phyloP scores from a whole-genome alignment of 2,113 vertebrate species.

The Ageneiosus marmoratus region DNA sequence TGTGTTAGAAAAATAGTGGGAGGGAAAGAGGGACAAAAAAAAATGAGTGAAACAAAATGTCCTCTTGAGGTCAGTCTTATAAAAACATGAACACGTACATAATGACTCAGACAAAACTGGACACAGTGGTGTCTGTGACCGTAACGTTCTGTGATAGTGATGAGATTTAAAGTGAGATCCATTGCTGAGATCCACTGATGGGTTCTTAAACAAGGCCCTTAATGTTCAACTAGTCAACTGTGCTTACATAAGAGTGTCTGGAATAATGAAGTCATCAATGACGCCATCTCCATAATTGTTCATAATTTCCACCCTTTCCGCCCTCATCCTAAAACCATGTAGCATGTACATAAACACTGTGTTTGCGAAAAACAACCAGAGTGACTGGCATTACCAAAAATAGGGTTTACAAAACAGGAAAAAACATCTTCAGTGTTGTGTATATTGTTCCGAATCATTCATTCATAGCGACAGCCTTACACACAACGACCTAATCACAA shows the following conservation, averaged over 20 bases:
- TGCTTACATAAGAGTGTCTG: background rate
- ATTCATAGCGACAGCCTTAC: background rate
- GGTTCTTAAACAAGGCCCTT: background rate
- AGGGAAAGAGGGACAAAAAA: constrained; percentile 1
- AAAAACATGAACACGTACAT: background rate
- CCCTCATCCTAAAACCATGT: background rate
- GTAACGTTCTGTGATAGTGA: background rate
- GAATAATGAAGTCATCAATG: background rate
- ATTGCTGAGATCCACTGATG: background rate
- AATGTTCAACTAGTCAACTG: background rate
- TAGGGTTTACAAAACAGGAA: background rate
- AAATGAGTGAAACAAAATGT: background rate
- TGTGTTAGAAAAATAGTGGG: constrained; percentile 15
- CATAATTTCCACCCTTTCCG: background rate
- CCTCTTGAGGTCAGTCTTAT: background rate
- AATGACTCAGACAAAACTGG: background rate
- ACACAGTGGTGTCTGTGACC: background rate
- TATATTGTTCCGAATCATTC: background rate
- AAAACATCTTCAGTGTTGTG: background rate
- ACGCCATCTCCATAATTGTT: background rate
- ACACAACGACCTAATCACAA: background rate
- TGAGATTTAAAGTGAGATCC: background rate
- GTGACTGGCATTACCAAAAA: background rate
- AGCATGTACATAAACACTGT: background rate
- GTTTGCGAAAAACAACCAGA: background rate